Conservation (phyloP, 2,113 vertebrate genomes). For the Speoplatyrhinus poulsoni region DNA sequence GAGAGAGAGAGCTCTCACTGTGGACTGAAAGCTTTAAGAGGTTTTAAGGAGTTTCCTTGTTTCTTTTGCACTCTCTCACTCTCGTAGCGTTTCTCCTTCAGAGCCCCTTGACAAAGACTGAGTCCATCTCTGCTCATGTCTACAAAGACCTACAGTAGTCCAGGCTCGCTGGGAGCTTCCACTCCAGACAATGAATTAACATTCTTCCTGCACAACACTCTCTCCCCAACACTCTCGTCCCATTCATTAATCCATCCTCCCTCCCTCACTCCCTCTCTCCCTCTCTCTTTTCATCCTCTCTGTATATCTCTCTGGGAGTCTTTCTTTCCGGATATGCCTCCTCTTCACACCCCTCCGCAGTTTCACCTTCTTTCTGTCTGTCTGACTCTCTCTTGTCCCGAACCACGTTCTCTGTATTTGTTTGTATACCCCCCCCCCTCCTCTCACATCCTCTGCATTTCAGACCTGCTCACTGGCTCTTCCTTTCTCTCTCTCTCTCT, state of each 20-base stretch:
- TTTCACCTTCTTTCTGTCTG: background rate
- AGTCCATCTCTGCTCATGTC: conserved; percentile 48
- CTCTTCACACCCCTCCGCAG: conserved; percentile 5
- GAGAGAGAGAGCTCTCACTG: background rate
- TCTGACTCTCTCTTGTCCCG: conserved; percentile 15
- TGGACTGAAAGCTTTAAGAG: conserved; percentile 9
- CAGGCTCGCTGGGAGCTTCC: conserved; percentile 50
- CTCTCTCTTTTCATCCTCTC: background rate
- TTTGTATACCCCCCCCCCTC: too few species aligned
- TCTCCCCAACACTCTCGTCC: conserved; percentile 26
- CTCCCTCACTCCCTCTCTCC: conserved; percentile 7
- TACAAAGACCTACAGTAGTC: conserved; percentile 44
- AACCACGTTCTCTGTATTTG: too few species aligned
- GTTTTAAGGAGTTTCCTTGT: conserved; percentile 2
- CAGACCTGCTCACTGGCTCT: background rate
- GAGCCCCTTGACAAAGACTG: conserved; percentile 55
- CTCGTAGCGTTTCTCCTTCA: conserved; percentile 47
- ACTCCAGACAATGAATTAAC: conserved; percentile 56
- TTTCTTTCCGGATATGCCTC: conserved; percentile 7
- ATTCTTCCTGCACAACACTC: conserved; percentile 61
- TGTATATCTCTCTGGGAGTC: background rate
- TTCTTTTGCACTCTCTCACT: conserved; percentile 20
- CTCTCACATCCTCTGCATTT: too few species aligned
- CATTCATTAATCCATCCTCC: conserved; percentile 45
- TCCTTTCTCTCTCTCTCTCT: background rate